Conservation (phyloP, 2,888 invertebrate species). For the Calliscelio sp. region DNA sequence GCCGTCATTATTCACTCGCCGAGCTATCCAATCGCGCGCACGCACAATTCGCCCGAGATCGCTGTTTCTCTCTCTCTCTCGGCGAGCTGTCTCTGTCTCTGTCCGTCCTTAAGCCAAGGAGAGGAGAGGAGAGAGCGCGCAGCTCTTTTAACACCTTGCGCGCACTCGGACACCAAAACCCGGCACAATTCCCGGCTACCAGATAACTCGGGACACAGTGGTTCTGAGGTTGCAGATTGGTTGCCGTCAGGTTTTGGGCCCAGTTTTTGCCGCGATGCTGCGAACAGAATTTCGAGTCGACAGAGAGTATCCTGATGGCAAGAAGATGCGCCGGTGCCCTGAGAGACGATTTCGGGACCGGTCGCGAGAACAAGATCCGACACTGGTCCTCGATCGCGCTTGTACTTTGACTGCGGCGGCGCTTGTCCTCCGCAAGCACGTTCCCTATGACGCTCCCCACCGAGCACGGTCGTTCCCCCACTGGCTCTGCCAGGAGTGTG, state of each 20-base stretch:
- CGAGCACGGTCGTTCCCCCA: slow-evolving; percentile 55
- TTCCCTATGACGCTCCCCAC: slow-evolving; percentile 74
- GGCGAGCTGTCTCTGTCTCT: slow-evolving; percentile 20
- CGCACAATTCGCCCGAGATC: slow-evolving; percentile 38
- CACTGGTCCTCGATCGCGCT: slow-evolving; percentile 63
- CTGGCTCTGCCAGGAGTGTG: slow-evolving; percentile 27
- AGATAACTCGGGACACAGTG: background rate
- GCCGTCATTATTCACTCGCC: slow-evolving; percentile 72
- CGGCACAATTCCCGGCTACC: background rate
- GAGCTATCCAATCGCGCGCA: slow-evolving; percentile 68
- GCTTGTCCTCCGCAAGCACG: slow-evolving; percentile 82
- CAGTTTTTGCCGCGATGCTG: too few relatives aligned
- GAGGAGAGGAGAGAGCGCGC: slow-evolving; percentile 6
- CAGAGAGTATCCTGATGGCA: too few relatives aligned
- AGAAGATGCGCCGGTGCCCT: background rate
- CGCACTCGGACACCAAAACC: slow-evolving; percentile 39
- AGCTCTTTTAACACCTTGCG: slow-evolving; percentile 66
- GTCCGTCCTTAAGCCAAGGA: background rate
- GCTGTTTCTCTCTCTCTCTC: slow-evolving; percentile 63
- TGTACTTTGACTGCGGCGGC: slow-evolving; percentile 81
- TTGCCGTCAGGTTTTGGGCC: too few relatives aligned
- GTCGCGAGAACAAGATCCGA: background rate
- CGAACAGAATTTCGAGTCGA: too few relatives aligned
- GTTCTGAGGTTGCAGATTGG: too few relatives aligned
- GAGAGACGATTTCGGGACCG: background rate